Percentiles rank a stretch among this genome's conserved stretches.
phyloP scores from a whole-genome alignment of 2,888 invertebrate species.

The Asteroscopus sphinx region DNA sequence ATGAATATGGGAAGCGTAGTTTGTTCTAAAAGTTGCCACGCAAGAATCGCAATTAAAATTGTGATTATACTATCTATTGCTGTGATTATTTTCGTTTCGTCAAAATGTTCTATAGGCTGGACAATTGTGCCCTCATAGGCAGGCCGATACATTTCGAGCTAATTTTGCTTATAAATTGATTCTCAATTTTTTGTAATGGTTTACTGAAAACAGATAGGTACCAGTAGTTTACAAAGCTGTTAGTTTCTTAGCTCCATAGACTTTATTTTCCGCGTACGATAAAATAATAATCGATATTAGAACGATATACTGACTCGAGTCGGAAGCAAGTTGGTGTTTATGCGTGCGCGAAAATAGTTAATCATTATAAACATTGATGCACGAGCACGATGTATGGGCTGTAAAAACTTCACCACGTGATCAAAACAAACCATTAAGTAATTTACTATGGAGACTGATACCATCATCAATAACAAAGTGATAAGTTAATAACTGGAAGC shows the following conservation, averaged over 20 bases:
- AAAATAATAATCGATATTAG: constrained; percentile 17
- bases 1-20: too few relatives aligned
- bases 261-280: constrained; percentile 17
- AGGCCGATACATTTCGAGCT: too few relatives aligned
- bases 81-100: too few relatives aligned
- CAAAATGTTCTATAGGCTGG: too few relatives aligned
- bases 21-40: too few relatives aligned
- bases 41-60: too few relatives aligned
- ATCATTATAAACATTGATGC: constrained; percentile 16
- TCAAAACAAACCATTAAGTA: constrained; percentile 16
- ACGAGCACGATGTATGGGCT: background rate
- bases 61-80: too few relatives aligned
- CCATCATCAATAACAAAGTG: background rate
- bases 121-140: too few relatives aligned
- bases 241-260: background rate
- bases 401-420: background rate
- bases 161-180: too few relatives aligned
- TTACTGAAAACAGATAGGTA: background rate
- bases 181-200: too few relatives aligned
- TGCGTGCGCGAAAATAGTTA: constrained; percentile 31
- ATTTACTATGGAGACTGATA: background rate
- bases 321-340: constrained; percentile 31
- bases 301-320: constrained; percentile 18
- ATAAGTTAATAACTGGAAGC: background rate
- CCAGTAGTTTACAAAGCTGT: background rate